These are phyloP conservation scores for Tylochromis polylepis DNA, from an alignment of 2,113 vertebrate genomes.

Conservation along the genomic window DNA sequence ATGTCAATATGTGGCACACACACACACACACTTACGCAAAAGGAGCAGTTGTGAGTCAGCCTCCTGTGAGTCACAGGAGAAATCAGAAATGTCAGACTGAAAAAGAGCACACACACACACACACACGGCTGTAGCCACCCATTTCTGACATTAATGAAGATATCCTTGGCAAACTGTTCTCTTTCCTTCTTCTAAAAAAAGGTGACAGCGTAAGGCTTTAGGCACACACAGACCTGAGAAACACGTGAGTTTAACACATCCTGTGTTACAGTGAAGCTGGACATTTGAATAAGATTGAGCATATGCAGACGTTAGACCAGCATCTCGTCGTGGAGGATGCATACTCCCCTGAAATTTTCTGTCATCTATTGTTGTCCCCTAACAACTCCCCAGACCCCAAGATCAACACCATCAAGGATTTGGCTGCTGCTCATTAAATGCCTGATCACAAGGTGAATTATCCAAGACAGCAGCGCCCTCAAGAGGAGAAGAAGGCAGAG, in stretches of 20 bases:
- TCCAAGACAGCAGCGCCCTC: slow-evolving; percentile 11
- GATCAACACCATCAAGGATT: not conserved
- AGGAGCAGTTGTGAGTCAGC: slow-evolving; percentile 53
- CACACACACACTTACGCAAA: slow-evolving; percentile 2
- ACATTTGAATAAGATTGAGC: too few species aligned
- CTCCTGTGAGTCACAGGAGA: slow-evolving; percentile 51
- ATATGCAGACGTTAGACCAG: not conserved
- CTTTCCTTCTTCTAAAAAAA: not conserved
- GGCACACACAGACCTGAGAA: not conserved
- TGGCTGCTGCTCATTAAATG: not conserved
- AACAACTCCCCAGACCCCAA: not conserved
- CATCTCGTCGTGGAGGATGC: not conserved
- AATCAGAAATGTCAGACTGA: slow-evolving; percentile 50
- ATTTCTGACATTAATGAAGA: slow-evolving; percentile 20
- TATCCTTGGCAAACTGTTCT: not conserved
- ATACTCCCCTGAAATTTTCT: not conserved
- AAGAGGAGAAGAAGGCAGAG: not conserved
- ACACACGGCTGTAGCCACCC: not conserved
- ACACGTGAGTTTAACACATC: not conserved
- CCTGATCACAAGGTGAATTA: not conserved
- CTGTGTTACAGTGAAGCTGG: not conserved
- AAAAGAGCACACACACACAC: slow-evolving; percentile 4
- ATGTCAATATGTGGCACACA: slow-evolving; percentile 1
- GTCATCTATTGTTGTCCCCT: not conserved
- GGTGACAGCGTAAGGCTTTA: not conserved